These are phyloP conservation scores for Samia ricini DNA, from an alignment of 1,140 invertebrate species.

Conservation along the genomic window DNA sequence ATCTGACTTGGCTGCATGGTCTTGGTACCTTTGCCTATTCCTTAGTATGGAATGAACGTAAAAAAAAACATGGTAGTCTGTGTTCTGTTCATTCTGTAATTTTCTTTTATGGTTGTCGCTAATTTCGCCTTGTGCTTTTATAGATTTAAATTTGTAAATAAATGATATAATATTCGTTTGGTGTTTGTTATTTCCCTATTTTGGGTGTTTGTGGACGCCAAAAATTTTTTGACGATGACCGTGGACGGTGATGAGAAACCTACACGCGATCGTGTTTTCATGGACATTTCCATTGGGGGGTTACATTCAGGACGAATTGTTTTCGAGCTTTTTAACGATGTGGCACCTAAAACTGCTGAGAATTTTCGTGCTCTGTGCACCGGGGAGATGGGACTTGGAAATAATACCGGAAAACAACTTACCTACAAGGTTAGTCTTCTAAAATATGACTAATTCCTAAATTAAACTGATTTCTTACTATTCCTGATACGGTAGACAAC, in stretches of 20 bases:
- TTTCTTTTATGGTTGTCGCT: no score
- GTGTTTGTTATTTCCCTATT: neutral
- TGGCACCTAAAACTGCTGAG: constrained; percentile 95
- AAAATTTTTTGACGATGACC: constrained; percentile 47
- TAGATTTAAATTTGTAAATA: no score
- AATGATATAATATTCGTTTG: neutral
- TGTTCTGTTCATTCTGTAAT: no score
- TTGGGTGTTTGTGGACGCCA: neutral
- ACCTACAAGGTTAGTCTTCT: constrained; percentile 84
- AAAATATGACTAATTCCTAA: no score
- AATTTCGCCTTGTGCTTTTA: no score
- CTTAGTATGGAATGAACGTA: no score
- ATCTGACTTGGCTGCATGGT: no score
- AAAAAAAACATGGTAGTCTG: no score
- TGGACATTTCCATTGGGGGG: constrained; percentile 95
- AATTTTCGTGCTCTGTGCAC: constrained; percentile 96
- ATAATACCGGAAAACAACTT: constrained; percentile 84
- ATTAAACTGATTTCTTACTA: no score
- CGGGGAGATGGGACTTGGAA: constrained; percentile 90
- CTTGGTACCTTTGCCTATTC: no score
- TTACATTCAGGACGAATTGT: constrained; percentile 92
- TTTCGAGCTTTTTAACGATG: constrained; percentile 95
- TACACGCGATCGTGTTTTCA: constrained; percentile 86
- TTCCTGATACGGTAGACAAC: no score
- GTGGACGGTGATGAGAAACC: constrained; percentile 66